These are phyloP conservation scores for Epizoanthus rinbou DNA, from an alignment of 92 coral and sea anemone genomes.

Conservation along the genomic window DNA sequence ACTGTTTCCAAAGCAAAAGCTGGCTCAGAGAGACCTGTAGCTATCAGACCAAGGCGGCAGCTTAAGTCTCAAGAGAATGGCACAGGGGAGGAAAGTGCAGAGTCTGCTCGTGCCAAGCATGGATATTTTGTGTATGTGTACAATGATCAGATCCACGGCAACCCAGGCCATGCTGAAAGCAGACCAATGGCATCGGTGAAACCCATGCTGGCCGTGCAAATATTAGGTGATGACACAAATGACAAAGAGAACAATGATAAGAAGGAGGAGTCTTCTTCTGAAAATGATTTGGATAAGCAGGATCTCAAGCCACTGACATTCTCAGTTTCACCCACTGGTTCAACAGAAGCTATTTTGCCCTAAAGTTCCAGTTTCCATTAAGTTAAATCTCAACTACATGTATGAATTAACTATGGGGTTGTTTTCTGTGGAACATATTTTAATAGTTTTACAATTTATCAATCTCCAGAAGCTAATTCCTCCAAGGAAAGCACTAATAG, in stretches of 20 bases:
- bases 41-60: constrained; percentile 67
- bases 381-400: too few species aligned
- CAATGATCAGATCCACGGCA: constrained; percentile 62
- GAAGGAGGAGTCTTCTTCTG: constrained; percentile 18
- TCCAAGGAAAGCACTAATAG: too few species aligned
- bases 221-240: constrained; percentile 38
- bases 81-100: constrained; percentile 39
- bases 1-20: constrained; percentile 74
- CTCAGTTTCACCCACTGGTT: constrained; percentile 58
- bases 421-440: neutral
- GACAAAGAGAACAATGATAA: constrained; percentile 51
- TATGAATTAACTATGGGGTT: too few species aligned
- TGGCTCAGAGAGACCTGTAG: constrained; percentile 82
- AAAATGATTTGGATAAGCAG: constrained; percentile 48
- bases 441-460: neutral
- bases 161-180: constrained; percentile 59
- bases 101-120: constrained; percentile 51
- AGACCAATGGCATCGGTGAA: constrained; percentile 96
- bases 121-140: constrained; percentile 84
- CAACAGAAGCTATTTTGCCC: constrained; percentile 60
- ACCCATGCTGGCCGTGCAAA: constrained; percentile 78
- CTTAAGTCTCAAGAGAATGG: constrained; percentile 54
- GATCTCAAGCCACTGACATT: constrained; percentile 76
- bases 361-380: neutral
- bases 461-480: too few species aligned